Percentiles rank a stretch among this genome's conserved stretches.
These are phyloP conservation scores for Sphaeridia pumilis DNA, from an alignment of 2,888 invertebrate species.

Conservation along the genomic window DNA sequence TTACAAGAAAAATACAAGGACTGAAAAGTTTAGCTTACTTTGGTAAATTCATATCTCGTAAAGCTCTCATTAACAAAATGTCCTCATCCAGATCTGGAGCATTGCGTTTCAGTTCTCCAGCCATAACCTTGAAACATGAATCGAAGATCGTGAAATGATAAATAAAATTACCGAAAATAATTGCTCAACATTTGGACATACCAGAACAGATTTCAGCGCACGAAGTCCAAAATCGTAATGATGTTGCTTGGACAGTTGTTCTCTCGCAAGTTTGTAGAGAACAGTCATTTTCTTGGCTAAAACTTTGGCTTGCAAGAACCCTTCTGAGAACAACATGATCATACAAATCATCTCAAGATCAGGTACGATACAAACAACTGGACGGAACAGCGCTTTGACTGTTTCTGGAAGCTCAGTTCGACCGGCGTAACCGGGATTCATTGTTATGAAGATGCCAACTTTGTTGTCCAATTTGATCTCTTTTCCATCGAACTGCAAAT, in stretches of 20 bases:
- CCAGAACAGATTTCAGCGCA: slow-evolving; percentile 77
- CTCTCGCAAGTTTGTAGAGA: slow-evolving; percentile 69
- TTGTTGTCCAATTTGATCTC: slow-evolving; percentile 71
- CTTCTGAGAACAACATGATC: slow-evolving; percentile 84
- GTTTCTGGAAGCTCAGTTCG: slow-evolving; percentile 84
- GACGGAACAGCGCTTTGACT: slow-evolving; percentile 79
- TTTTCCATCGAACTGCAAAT: slow-evolving; percentile 61
- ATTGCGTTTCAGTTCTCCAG: slow-evolving; percentile 70
- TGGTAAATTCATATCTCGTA: slow-evolving; percentile 85
- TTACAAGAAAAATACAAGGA: too few relatives aligned
- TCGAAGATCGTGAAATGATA: background rate
- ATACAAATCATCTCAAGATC: slow-evolving; percentile 84
- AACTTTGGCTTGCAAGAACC: slow-evolving; percentile 75
- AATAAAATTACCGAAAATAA: background rate
- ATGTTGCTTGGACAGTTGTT: slow-evolving; percentile 80
- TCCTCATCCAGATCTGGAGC: slow-evolving; percentile 70
- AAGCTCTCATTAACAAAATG: slow-evolving; percentile 77
- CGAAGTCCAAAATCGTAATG: slow-evolving; percentile 91
- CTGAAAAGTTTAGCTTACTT: slow-evolving; percentile 44
- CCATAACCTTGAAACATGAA: slow-evolving; percentile 48
- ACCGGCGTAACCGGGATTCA: slow-evolving; percentile 86
- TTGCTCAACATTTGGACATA: slow-evolving; percentile 38
- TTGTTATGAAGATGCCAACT: slow-evolving; percentile 86
- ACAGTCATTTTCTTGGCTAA: slow-evolving; percentile 91
- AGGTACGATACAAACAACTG: slow-evolving; percentile 83